Evolutionary conservation across 2,113 vertebrate species (phyloP).

Genomic region (Synchiropus splendidus): DNA sequence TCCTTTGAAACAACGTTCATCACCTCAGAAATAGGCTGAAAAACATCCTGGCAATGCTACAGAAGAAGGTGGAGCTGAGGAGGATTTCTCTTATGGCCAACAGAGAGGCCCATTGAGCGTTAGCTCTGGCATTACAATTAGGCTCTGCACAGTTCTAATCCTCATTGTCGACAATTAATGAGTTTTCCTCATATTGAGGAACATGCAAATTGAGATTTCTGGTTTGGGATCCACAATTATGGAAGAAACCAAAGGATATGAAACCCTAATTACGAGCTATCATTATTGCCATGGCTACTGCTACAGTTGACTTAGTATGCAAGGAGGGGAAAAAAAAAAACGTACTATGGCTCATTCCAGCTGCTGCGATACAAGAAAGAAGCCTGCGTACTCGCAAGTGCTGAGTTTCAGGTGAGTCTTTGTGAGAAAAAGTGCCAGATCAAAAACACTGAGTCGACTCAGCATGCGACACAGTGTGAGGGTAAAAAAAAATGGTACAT

Average conservation of each 20-base stretch:
- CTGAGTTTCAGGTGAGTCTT: background rate
- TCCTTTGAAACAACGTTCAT: no score
- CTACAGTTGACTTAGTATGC: conserved; percentile 41
- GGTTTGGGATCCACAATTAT: conserved; percentile 58
- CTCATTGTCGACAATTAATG: conserved; percentile 67
- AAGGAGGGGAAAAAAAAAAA: conserved; percentile 7
- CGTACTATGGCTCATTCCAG: conserved; percentile 22
- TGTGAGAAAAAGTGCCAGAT: background rate
- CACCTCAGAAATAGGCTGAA: conserved; percentile 11
- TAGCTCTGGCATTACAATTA: conserved; percentile 52
- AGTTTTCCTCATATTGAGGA: conserved; percentile 60
- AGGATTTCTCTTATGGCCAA: conserved; percentile 36
- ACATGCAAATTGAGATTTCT: conserved; percentile 64
- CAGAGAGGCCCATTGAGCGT: conserved; percentile 44
- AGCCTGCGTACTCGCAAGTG: conserved; percentile 15
- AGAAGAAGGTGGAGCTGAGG: conserved; percentile 39
- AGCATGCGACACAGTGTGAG: no score
- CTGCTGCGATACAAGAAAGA: conserved; percentile 15
- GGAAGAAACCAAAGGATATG: conserved; percentile 51
- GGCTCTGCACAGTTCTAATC: conserved; percentile 56
- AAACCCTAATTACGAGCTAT: conserved; percentile 59
- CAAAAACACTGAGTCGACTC: no score
- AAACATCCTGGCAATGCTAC: conserved; percentile 27
- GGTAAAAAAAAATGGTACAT: no score
- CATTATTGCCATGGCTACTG: conserved; percentile 59